Conservation (phyloP, 2,113 vertebrate genomes). For the Eidolon helvum region DNA sequence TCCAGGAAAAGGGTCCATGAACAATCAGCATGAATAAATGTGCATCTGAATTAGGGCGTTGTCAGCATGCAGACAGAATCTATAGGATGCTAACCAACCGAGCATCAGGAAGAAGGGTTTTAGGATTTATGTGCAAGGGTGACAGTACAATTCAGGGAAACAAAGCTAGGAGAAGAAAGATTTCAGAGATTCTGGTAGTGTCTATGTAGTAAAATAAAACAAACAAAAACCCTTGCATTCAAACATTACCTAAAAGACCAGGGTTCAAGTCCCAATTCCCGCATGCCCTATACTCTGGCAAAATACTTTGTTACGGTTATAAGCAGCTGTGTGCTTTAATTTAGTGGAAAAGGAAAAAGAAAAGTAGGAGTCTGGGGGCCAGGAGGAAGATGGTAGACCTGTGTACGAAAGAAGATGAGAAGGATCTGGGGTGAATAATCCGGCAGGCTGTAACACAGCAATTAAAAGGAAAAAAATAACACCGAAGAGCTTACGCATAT, state of each 20-base stretch:
- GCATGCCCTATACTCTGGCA: neutral
- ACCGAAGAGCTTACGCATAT: neutral
- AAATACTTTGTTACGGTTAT: neutral
- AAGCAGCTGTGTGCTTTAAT: neutral
- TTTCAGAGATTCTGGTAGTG: neutral
- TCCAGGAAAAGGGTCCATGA: too few species aligned
- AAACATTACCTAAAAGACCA: neutral
- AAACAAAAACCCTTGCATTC: neutral
- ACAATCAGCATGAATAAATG: neutral
- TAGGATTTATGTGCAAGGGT: neutral
- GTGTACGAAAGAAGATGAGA: neutral
- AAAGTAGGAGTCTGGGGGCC: neutral
- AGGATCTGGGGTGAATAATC: too few species aligned
- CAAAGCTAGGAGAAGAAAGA: neutral
- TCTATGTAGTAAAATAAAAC: neutral
- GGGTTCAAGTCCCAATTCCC: neutral
- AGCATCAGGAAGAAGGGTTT: neutral
- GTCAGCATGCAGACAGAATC: neutral
- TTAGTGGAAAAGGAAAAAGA: neutral
- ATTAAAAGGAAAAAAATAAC: neutral
- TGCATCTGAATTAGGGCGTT: neutral
- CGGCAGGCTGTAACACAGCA: accelerated
- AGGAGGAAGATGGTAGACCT: neutral
- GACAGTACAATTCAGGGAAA: neutral
- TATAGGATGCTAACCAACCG: neutral